A percentile compares a stretch with the other conserved stretches of the same genome.
These are phyloP conservation scores for Peromyscus eremicus DNA, from an alignment of 2,797 vertebrate genomes.

Conservation along the genomic window DNA sequence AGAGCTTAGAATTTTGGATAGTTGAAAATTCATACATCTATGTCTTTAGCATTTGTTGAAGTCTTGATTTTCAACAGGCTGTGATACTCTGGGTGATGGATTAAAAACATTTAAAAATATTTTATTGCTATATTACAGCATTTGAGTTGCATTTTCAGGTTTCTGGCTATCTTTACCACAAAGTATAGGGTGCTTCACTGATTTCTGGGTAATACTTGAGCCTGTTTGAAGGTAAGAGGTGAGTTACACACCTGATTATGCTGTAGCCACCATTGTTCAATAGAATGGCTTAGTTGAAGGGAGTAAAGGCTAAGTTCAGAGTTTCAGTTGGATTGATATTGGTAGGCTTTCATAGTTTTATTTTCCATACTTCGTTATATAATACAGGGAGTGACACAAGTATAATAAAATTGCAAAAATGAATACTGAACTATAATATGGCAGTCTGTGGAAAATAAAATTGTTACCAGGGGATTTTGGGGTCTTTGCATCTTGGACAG, in stretches of 20 bases:
- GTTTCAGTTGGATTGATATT: not conserved
- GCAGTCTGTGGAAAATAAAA: constrained; percentile 15
- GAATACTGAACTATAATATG: constrained; percentile 42
- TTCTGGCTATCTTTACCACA: constrained; percentile 4
- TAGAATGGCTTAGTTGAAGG: not conserved
- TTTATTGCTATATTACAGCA: constrained; percentile 5
- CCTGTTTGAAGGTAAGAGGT: not conserved
- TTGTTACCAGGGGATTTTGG: not conserved
- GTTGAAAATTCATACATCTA: constrained; percentile 7
- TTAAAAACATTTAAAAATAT: constrained; percentile 32
- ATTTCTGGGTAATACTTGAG: not conserved
- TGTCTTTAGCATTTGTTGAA: constrained; percentile 5
- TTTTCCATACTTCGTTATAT: not conserved
- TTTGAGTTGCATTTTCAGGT: constrained; percentile 47
- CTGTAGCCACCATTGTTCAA: not conserved
- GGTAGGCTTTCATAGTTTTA: not conserved
- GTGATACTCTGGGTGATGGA: not conserved
- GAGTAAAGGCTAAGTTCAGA: not conserved
- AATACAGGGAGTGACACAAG: not conserved
- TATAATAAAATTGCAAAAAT: constrained; percentile 20
- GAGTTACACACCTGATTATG: not conserved
- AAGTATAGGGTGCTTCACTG: not conserved
- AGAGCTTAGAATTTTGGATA: constrained; percentile 24
- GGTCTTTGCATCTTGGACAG: not conserved
- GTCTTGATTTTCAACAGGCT: constrained; percentile 38